Base-by-base conservation (phyloP, 2,888 invertebrate genomes). In the Melipona bicolor region DNA sequence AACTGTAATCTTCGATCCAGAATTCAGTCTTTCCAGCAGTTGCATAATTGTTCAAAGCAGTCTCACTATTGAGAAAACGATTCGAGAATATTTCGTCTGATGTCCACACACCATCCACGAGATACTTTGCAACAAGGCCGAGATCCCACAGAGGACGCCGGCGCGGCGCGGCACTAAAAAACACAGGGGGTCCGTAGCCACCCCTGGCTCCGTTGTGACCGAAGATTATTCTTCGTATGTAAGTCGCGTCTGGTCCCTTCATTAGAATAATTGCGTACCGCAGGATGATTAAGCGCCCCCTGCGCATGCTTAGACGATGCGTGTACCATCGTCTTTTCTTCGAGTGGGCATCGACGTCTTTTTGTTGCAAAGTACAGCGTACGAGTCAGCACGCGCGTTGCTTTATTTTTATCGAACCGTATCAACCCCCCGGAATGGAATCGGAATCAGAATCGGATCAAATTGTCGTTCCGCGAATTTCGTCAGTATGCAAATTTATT, bases 221-320 rank as follows among this genome's bases (percentile, higher is more conserved):
- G 78, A 82, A 77, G 84, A 88, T 83, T 83, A 83, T 77, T 84
- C 86, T 84, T 87, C 72, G 70, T 79, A 84, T 86, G 85, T 84
- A 78, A 89, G 83, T 81, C 81, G 90, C 86, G 88, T 89, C 91
- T 87, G 89, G 89, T 79, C 86, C 90, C 90, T 89, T 90, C 91
- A 90, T 90, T 91, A 90, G 90, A 90, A 91, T 90, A 90, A 90
- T 90, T 91, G 89, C 89, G 89, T 89, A 85, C 86, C 86, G 80
- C 86, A 79, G 72, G 72, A 90, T 91, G 90, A 90, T 91, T 91
- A 91, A 90, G 84, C 87, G 89, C 85, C 81, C 77, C 79, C 77
- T 79, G 73, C 81, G 84, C 87, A 90, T 79, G 85, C 82, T 79
- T 89, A 88, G 83, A 82, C 70, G 64, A 62, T 78, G 77, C 76